A percentile compares a stretch with the other conserved stretches of the same genome.
These are phyloP conservation scores for Chloromyia formosa DNA, from an alignment of 2,888 invertebrate genomes.

Conservation along the genomic window DNA sequence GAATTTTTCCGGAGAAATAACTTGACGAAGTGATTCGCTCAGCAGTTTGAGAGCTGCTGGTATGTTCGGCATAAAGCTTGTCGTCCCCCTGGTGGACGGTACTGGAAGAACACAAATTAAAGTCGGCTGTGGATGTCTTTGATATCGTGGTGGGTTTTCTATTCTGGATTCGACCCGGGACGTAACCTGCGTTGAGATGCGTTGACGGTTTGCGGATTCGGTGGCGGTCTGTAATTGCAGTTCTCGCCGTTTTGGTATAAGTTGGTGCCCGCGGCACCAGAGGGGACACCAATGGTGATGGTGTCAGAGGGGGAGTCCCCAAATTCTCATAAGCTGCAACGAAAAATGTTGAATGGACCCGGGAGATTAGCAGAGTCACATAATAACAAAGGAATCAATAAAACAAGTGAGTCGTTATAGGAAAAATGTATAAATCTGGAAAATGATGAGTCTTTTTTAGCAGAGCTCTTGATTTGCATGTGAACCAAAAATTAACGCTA, in stretches of 20 bases:
- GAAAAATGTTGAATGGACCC: constrained; percentile 44
- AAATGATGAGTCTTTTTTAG: too few relatives aligned
- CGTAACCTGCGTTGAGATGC: constrained; percentile 38
- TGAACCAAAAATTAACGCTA: too few relatives aligned
- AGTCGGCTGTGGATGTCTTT: constrained; percentile 49
- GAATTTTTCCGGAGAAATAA: not conserved
- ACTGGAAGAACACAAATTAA: not conserved
- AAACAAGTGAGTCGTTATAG: too few relatives aligned
- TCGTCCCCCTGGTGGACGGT: constrained; percentile 7
- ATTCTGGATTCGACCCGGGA: constrained; percentile 51
- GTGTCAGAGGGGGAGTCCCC: constrained; percentile 51
- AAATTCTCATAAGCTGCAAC: constrained; percentile 53
- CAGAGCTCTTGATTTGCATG: too few relatives aligned
- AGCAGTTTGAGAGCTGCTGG: constrained; percentile 27
- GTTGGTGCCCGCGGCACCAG: constrained; percentile 13
- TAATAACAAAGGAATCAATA: not conserved
- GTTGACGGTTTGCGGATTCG: not conserved
- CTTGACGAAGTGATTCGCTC: constrained; percentile 3
- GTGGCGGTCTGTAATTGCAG: not conserved
- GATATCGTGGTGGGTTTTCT: constrained; percentile 44
- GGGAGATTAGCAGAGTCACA: constrained; percentile 44
- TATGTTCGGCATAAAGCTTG: not conserved
- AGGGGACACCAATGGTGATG: constrained; percentile 48
- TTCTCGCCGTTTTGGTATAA: constrained; percentile 25
- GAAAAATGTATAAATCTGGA: too few relatives aligned